These are phyloP conservation scores for Scaptomyza parva DNA, from an alignment of 2,888 invertebrate genomes.

Conservation along the genomic window DNA sequence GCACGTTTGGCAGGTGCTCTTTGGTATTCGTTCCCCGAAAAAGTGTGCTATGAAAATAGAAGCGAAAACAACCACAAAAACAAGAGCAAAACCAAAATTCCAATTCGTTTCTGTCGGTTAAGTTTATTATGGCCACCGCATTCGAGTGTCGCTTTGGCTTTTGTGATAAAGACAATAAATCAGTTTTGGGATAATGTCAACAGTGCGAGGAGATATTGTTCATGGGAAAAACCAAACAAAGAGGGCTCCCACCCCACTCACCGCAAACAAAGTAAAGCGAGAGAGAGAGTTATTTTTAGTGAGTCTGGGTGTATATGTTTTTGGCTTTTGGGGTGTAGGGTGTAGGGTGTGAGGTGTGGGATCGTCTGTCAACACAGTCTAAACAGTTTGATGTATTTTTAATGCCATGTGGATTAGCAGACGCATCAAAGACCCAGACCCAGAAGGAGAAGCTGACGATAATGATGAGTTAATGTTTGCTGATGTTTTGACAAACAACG, in stretches of 20 bases:
- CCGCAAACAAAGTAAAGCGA: slow-evolving; percentile 27
- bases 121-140: slow-evolving; percentile 55
- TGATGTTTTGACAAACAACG: slow-evolving; percentile 62
- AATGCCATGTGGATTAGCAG: slow-evolving; percentile 64
- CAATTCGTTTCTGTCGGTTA: slow-evolving; percentile 20
- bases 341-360: not conserved
- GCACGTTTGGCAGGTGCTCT: slow-evolving; percentile 16
- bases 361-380: slow-evolving; percentile 29
- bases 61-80: slow-evolving; percentile 12
- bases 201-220: slow-evolving; percentile 21
- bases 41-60: slow-evolving; percentile 42
- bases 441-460: slow-evolving; percentile 6
- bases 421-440: not conserved
- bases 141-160: slow-evolving; percentile 60
- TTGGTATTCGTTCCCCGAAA: not conserved
- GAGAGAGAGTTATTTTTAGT: slow-evolving; percentile 68
- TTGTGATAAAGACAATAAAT: slow-evolving; percentile 72
- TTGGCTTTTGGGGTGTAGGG: no score
- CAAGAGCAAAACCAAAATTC: slow-evolving; percentile 12
- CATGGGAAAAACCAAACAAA: not conserved
- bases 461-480: slow-evolving; percentile 34
- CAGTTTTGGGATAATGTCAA: slow-evolving; percentile 71
- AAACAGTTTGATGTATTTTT: slow-evolving; percentile 71
- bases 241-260: no score
- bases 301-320: slow-evolving; percentile 31